Evolutionary conservation across 2,888 invertebrate species (phyloP), one percentile per base, ranked within the genome.

Genomic region (Caenorhabditis japonica): DNA sequence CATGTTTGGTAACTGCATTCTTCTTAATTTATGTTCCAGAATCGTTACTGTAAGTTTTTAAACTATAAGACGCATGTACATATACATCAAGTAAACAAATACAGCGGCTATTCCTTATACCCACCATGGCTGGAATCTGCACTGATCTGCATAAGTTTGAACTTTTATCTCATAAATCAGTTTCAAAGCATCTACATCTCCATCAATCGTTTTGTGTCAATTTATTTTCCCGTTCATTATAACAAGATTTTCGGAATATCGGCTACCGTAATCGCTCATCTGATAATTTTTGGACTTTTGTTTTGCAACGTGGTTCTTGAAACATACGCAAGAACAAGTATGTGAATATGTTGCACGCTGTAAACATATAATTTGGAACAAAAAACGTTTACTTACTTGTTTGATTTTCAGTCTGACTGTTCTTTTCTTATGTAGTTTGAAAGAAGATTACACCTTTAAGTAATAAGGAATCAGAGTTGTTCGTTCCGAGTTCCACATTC

Each of bases 131-230:
- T 30, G 7, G 62, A 62, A 4, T 62, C 62, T 0, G 8, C 53
- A 21, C 38, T 62, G 7, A 19, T 62, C 3, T 52, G 53, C 30
- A 25, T 46, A 4, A 44, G 53, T 13, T 27, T 62, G 38, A 62
- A 62, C 30, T 46, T 53, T 5, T 62, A 62, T 4, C 27, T 62
- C 2, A 53, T 38, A 30, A 62, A 62, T 15, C 53, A 62, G 17
- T 62, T 62, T 38, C 62, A 62, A 53, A 62, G 62, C 38, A 62
- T 53, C 17, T 62, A 62, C 21, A 62, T 62, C 15, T 53, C 62
- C 1, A 23, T 62, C 10, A 62, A 62, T 25, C 44, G 62, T 3
- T 53, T 62, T 34, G 36, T 53, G 41, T 33, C 52, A 17, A 19
- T 52, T 27, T 19, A 34, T 19, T 27, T 33, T 46, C 46, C 46